A percentile compares a stretch with the other conserved stretches of the same genome.
phyloP scores from a whole-genome alignment of 2,797 vertebrate genomes.

The Coreius guichenoti region DNA sequence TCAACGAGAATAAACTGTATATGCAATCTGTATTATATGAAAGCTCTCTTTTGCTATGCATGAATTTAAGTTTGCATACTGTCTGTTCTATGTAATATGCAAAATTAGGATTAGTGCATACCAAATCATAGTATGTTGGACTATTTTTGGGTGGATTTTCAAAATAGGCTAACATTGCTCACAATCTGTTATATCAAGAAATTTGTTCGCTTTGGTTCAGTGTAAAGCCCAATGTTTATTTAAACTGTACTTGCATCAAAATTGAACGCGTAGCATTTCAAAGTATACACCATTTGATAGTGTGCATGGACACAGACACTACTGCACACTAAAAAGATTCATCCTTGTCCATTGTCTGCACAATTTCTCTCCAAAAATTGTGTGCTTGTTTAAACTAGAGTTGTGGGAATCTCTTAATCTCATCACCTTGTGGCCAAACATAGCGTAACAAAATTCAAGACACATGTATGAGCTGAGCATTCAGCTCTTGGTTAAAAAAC shows the following conservation, averaged over 20 bases:
- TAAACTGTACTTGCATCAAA: background rate
- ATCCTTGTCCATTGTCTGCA: no score
- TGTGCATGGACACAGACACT: no score
- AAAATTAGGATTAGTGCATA: background rate
- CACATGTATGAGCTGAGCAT: no score
- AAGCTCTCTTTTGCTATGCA: conserved; percentile 57
- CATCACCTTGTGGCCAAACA: background rate
- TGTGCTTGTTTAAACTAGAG: background rate
- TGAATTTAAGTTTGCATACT: background rate
- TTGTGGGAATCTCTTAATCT: background rate
- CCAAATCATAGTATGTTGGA: background rate
- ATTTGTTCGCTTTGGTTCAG: background rate
- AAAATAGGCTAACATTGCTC: background rate
- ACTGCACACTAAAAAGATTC: no score
- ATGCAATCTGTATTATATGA: conserved; percentile 60
- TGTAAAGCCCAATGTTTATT: background rate
- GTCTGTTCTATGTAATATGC: background rate
- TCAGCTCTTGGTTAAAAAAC: no score
- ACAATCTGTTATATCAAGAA: background rate
- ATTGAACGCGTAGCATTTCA: background rate
- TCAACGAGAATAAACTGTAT: conserved; percentile 78
- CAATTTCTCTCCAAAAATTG: no score
- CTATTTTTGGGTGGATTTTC: background rate
- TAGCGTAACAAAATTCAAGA: background rate
- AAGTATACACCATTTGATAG: background rate